phyloP scores from a whole-genome alignment of 2,888 invertebrate species.

The Lissocephala sabroskyi region DNA sequence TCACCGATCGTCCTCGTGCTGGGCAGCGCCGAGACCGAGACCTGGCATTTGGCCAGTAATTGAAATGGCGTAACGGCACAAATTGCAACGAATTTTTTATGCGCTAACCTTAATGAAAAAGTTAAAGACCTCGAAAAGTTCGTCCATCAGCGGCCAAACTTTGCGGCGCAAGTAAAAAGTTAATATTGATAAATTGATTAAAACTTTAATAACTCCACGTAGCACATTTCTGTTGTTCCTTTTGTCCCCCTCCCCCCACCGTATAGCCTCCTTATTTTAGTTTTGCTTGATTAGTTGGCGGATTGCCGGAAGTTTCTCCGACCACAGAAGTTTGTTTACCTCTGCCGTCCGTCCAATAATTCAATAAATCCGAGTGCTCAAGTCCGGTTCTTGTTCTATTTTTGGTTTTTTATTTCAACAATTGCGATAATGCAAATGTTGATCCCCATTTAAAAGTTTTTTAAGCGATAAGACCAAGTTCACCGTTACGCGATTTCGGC shows the following conservation, averaged over 20 bases:
- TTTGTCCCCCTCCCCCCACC: slow-evolving; percentile 18
- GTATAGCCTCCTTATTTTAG: too few species aligned
- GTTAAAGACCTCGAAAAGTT: slow-evolving; percentile 39
- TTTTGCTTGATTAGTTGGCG: slow-evolving; percentile 31
- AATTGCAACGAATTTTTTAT: slow-evolving; percentile 38
- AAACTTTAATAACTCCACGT: slow-evolving; percentile 59
- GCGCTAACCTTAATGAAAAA: slow-evolving; percentile 46
- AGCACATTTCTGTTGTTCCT: slow-evolving; percentile 6
- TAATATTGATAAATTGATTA: slow-evolving; percentile 66
- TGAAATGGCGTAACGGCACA: slow-evolving; percentile 66
- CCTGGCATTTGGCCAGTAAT: slow-evolving; percentile 58
- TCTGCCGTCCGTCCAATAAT: too few species aligned
- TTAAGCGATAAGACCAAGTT: too few species aligned
- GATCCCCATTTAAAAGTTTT: too few species aligned
- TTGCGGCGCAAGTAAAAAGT: slow-evolving; percentile 41
- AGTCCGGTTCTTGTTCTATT: too few species aligned
- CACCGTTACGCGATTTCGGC: too few species aligned
- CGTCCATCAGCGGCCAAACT: neutral
- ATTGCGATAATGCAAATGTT: too few species aligned
- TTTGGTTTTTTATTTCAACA: too few species aligned
- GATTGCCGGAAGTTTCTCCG: too few species aligned
- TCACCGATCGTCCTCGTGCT: slow-evolving; percentile 44
- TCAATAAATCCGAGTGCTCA: too few species aligned
- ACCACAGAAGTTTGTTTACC: too few species aligned
- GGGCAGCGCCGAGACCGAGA: too few species aligned